Percentiles rank a stretch among this genome's conserved stretches.
These are phyloP conservation scores for Leptinotarsa texana DNA, from an alignment of 1,140 invertebrate species.

Conservation along the genomic window DNA sequence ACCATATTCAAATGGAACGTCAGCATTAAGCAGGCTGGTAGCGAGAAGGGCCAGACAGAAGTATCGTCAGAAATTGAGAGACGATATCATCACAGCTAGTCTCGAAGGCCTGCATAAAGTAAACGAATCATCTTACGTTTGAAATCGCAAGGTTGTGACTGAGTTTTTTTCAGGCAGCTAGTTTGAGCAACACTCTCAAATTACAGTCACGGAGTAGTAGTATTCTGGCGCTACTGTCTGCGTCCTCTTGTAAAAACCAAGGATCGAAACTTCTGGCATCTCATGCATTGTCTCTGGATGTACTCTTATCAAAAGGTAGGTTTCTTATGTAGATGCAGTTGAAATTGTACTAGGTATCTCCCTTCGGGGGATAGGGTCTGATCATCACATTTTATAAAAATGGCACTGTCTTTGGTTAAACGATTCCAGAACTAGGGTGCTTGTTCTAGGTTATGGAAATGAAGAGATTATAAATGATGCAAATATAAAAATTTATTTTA, in stretches of 20 bases:
- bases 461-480: too few relatives aligned
- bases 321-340: background rate
- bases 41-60: conserved; percentile 57
- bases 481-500: too few relatives aligned
- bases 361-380: too few relatives aligned
- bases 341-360: too few relatives aligned
- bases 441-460: too few relatives aligned
- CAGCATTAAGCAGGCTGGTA: conserved; percentile 51
- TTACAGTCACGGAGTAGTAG: conserved; percentile 83
- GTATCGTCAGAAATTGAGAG: conserved; percentile 64
- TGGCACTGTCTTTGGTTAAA: too few relatives aligned
- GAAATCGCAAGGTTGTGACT: background rate
- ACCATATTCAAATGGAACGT: conserved; percentile 59
- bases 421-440: too few relatives aligned
- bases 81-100: conserved; percentile 78
- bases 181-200: conserved; percentile 72
- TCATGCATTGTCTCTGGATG: conserved; percentile 88
- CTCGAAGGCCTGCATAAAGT: conserved; percentile 90
- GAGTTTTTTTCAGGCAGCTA: conserved; percentile 64
- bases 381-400: too few relatives aligned
- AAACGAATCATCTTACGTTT: conserved; percentile 21
- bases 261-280: conserved; percentile 77
- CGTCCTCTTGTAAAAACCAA: conserved; percentile 72
- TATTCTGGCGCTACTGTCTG: conserved; percentile 78
- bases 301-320: conserved; percentile 65